Evolutionary conservation across 2,888 invertebrate species (phyloP), one percentile per base, ranked within the genome.

Genomic region (Podotricha telesiphe): DNA sequence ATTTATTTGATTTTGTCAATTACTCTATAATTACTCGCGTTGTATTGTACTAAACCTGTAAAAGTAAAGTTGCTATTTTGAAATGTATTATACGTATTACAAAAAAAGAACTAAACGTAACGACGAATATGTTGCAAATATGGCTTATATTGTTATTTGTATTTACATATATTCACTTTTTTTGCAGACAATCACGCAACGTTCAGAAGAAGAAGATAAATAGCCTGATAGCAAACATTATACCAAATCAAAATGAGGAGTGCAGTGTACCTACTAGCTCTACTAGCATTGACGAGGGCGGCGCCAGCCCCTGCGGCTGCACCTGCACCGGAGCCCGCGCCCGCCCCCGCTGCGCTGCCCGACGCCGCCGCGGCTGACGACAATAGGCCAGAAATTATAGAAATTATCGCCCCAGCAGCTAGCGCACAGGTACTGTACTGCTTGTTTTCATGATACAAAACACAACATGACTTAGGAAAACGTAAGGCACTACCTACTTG

Each of bases 381-480:
- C 80, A 84, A 86, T 80, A 79, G 77, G 40, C 93, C 93, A 0
- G 93, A 93, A 76, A 92, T 93, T 77, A 93, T 93, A 45, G 93
- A 93, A 76, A 93, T 93, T 77, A 93, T 93, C 75, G 93, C 93
- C 0, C 93, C 93, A 67, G 93, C 93, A 42, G 86, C 82, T 76
- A 87, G 86, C 68, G 93, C 93, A 71, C 93, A 93, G 88, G 93
- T 42, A 42, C 13, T 13, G 13, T 42, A 42, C 42, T 42, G 13
- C 13, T 4, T 13, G 6, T 37, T 37, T 37, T 8, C 37, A 37
- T 37, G 37, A 37, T 37, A 8, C 6, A 20, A 50, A 50, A 13
- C 6, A 20, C 20, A 50, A 13, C 11, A 20, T 50, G 4, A 50
- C 13, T 7, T 4, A 50, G 5, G 13, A 13, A 22, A 20, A 50